Percentiles rank a stretch among this genome's conserved stretches.
Conservation (phyloP, 2,113 vertebrate genomes). For the Periophthalmodon schlosseri region DNA sequence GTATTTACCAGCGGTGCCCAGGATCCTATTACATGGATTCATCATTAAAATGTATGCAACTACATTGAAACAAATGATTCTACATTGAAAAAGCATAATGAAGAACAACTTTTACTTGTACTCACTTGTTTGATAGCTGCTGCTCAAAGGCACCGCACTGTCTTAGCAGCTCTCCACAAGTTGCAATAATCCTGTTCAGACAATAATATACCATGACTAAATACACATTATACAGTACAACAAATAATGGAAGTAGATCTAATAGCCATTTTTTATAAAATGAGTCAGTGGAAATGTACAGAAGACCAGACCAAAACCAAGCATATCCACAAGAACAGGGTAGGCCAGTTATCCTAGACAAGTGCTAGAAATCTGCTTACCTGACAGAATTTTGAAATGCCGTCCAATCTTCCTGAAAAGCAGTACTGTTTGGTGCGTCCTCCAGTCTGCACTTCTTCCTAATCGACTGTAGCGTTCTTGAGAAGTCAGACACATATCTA, state of each 20-base stretch:
- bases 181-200: conserved; percentile 73
- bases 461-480: conserved; percentile 87
- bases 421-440: conserved; percentile 75
- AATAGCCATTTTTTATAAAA: no score
- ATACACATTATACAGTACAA: neutral
- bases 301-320: neutral
- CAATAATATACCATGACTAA: neutral
- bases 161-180: conserved; percentile 77
- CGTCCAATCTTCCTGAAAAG: conserved; percentile 95
- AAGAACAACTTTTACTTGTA: neutral
- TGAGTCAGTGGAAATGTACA: neutral
- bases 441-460: conserved; percentile 92
- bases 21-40: conserved; percentile 77
- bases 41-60: neutral
- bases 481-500: conserved; percentile 91
- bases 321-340: neutral
- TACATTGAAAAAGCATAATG: neutral
- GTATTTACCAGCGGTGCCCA: conserved; percentile 89
- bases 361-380: conserved; percentile 61
- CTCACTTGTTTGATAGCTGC: conserved; percentile 77
- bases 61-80: conserved; percentile 1
- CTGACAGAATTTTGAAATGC: conserved; percentile 93
- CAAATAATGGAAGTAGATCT: no score
- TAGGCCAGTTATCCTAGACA: no score
- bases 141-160: conserved; percentile 79